phyloP scores from a whole-genome alignment of 2,797 vertebrate species.

The Limnodromus scolopaceus region DNA sequence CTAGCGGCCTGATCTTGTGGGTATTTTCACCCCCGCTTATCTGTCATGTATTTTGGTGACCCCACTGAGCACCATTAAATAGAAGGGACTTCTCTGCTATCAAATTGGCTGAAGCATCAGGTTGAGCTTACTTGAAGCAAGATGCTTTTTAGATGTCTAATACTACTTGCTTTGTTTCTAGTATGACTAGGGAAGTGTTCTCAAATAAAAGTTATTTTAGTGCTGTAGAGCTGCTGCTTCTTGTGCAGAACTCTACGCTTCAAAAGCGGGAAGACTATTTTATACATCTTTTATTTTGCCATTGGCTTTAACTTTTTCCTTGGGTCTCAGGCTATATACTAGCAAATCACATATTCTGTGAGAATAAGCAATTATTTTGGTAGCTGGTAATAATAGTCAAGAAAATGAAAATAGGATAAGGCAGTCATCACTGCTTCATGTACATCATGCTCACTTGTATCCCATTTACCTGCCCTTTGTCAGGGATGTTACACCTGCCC shows the following conservation, averaged over 20 bases:
- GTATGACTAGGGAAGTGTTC: neutral
- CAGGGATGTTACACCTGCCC: neutral
- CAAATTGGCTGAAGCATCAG: neutral
- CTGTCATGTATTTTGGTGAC: neutral
- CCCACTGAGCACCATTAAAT: neutral
- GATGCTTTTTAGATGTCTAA: neutral
- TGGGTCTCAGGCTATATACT: neutral
- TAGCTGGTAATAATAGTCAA: neutral
- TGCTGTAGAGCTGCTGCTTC: neutral
- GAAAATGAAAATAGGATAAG: neutral
- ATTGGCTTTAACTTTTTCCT: neutral
- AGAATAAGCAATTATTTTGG: neutral
- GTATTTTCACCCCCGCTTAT: rapidly evolving
- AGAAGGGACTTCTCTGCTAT: neutral
- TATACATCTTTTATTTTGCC: neutral
- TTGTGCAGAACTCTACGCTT: neutral
- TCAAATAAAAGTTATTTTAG: neutral
- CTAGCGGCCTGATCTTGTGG: neutral
- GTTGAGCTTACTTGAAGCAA: neutral
- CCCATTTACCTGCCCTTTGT: neutral
- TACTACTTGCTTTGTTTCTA: neutral
- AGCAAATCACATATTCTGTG: neutral
- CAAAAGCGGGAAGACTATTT: neutral
- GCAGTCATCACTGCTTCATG: neutral
- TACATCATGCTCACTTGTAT: neutral